Base-by-base conservation (phyloP, 2,888 invertebrate genomes). In the Mesodorylaimus sp. region DNA sequence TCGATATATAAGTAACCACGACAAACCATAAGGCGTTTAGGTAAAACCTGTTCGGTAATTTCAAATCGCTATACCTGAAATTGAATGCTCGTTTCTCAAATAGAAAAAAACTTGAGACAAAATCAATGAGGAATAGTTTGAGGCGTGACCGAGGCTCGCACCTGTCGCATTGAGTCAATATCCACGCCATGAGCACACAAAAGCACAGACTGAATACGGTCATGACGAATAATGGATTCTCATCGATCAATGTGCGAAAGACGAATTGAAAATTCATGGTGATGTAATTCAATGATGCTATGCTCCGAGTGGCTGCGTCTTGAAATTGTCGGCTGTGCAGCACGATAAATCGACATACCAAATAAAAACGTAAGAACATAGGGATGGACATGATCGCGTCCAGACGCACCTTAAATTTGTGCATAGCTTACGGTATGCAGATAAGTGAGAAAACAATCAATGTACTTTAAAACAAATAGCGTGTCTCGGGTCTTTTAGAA, bases 331-430 rank as follows among this genome's bases (percentile, higher is more conserved):
- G 93, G 74, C 91, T 91, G 76, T 99, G 97, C 63, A 97, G 78
- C 68, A 97, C 78, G 95, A 97, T 97, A 65, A 95, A 95, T 66
- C 97, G 81, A 75, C 93, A 95, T 74, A 97, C 93, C 70, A 99
- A 79, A 76, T 97, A 97, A 66, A 97, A 81, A 67, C 97, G 80
- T 72, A 97, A 81, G 78, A 97, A 99, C 97, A 99, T 99, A 66
- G 97, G 95, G 72, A 97, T 76, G 63, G 95, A 93, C 62, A 97
- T 78, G 59, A 91, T 82, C 64, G 95, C 89, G 72, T 97, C 97
- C 67, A 91, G 84, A 52, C 91, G 88, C 64, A 91, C 88, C 73
- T 76, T 74, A 75, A 60, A 59, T 21, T n/a, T n/a, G n/a, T n/a
- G n/a, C n/a, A n/a, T n/a, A n/a, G 36, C 19, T 19, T 36, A 19